These are phyloP conservation scores for Dorcus hopei DNA, from an alignment of 2,888 invertebrate species.

Conservation along the genomic window DNA sequence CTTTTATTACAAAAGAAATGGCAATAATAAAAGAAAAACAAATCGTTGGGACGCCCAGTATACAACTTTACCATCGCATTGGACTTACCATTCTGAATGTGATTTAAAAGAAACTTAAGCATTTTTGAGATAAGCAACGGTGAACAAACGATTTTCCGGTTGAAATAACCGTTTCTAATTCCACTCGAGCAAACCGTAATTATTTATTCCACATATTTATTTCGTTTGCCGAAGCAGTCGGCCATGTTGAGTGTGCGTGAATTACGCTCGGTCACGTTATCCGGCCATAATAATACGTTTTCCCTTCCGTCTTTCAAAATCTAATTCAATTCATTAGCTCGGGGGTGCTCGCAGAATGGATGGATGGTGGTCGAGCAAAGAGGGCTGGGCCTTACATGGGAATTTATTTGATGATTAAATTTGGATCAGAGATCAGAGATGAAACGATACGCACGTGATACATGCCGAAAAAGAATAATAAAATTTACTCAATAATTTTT, in stretches of 20 bases:
- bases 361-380: neutral
- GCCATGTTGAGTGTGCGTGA: slow-evolving; percentile 14
- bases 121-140: neutral
- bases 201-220: slow-evolving; percentile 7
- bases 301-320: slow-evolving; percentile 24
- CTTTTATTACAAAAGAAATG: no score
- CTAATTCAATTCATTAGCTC: slow-evolving; percentile 16
- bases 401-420: slow-evolving; percentile 11
- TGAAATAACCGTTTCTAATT: neutral
- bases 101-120: neutral
- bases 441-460: neutral
- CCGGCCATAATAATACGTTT: slow-evolving; percentile 28
- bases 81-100: no score
- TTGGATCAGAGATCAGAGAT: slow-evolving; percentile 5
- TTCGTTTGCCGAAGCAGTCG: neutral
- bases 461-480: no score
- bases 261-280: slow-evolving; percentile 26
- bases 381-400: slow-evolving; percentile 7
- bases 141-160: neutral
- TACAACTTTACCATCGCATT: no score
- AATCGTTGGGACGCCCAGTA: no score
- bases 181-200: neutral
- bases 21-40: no score
- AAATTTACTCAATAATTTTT: no score
- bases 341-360: neutral